A percentile compares a stretch with the other conserved stretches of the same genome.
Evolutionary conservation across 92 coral and sea anemone species (phyloP).

Genomic region (Palythoa heliodiscus): DNA sequence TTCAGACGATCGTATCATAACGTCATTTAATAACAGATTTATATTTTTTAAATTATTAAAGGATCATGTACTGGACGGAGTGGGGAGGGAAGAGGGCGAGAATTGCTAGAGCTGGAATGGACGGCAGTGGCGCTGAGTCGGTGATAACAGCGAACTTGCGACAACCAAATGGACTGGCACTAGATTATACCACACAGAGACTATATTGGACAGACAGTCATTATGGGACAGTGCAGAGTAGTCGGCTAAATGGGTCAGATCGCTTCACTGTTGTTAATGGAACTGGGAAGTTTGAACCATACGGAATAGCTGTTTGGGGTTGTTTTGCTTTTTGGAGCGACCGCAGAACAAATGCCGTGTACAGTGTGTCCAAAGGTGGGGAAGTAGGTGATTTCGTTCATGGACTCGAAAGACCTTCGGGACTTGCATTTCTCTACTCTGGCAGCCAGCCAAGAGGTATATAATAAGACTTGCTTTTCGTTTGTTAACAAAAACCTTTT

Average conservation of each 20-base stretch:
- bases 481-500: neutral
- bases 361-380: conserved; percentile 1
- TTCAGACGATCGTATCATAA: too few species aligned
- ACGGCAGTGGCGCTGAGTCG: conserved; percentile 13
- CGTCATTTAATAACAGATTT: neutral
- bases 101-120: conserved; percentile 35
- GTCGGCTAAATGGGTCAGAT: conserved; percentile 30
- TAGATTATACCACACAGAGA: neutral
- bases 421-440: neutral
- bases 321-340: conserved; percentile 22
- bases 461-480: neutral
- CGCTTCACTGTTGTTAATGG: neutral
- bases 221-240: conserved; percentile 10
- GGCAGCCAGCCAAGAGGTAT: conserved; percentile 17
- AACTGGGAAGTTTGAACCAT: conserved; percentile 21
- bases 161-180: conserved; percentile 29
- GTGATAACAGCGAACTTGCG: conserved; percentile 3
- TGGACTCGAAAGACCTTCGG: conserved; percentile 13
- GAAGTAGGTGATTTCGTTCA: neutral
- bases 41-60: neutral
- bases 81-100: conserved; percentile 26
- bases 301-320: conserved; percentile 28
- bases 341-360: conserved; percentile 17
- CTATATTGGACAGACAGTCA: conserved; percentile 27
- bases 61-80: conserved; percentile 38